Conservation (phyloP, 2,888 invertebrate genomes). For the Stegana nigrithorax region DNA sequence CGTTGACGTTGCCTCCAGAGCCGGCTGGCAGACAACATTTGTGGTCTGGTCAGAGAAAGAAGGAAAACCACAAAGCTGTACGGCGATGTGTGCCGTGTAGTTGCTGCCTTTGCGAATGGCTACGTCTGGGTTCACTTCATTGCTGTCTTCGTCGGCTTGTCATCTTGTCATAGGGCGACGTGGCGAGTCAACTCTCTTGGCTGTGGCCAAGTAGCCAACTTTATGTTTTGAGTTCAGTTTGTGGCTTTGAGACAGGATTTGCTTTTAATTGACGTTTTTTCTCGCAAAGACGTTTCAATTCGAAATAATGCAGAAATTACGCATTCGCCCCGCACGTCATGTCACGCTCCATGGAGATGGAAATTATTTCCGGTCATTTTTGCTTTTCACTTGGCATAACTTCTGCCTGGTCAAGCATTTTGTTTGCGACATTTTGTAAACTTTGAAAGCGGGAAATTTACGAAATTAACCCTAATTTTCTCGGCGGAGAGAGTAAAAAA, state of each 20-base stretch:
- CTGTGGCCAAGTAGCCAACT: not conserved
- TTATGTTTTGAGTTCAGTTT: not conserved
- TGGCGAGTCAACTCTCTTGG: constrained; percentile 4
- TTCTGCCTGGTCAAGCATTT: not conserved
- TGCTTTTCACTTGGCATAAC: not conserved
- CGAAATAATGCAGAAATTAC: not conserved
- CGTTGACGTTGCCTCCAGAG: not conserved
- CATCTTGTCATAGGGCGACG: not conserved
- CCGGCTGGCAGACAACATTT: not conserved
- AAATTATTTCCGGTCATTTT: not conserved
- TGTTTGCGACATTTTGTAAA: not conserved
- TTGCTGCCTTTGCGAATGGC: not conserved
- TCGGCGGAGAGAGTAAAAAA: not conserved
- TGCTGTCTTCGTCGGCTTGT: not conserved
- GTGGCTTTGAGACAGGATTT: not conserved
- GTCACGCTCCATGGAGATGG: too few relatives aligned
- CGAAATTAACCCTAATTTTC: constrained; percentile 15
- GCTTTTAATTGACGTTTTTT: constrained; percentile 7
- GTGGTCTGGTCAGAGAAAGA: constrained; percentile 5
- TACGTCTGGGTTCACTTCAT: not conserved
- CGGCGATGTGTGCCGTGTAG: not conserved
- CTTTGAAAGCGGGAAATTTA: not conserved
- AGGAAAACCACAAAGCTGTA: not conserved
- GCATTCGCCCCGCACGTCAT: not conserved
- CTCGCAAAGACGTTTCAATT: not conserved